Conservation (phyloP, 2,888 invertebrate species). For the Ichneumon xanthorius region DNA sequence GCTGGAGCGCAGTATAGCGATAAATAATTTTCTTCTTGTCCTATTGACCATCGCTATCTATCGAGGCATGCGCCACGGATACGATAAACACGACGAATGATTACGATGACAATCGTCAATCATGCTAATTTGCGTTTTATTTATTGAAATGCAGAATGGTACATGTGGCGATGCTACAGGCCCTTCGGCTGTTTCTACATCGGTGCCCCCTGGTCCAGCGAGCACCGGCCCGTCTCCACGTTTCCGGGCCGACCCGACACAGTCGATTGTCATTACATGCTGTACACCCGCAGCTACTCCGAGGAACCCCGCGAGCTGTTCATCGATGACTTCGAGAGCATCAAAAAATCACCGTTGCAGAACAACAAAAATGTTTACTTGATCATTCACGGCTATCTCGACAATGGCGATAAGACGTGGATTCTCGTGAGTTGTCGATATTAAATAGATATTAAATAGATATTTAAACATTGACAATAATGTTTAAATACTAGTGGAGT, state of each 20-base stretch:
- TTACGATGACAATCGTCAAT: too few relatives aligned
- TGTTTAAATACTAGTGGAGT: too few relatives aligned
- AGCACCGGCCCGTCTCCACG: conserved; percentile 91
- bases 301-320: conserved; percentile 88
- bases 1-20: not conserved
- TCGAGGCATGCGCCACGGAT: too few relatives aligned
- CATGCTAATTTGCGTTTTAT: not conserved
- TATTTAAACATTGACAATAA: not conserved
- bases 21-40: not conserved
- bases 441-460: not conserved
- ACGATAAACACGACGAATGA: too few relatives aligned
- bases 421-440: conserved; percentile 85
- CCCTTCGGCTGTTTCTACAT: conserved; percentile 93
- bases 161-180: conserved; percentile 89
- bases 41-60: not conserved
- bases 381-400: conserved; percentile 95
- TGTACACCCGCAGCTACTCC: conserved; percentile 86
- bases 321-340: conserved; percentile 89
- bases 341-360: conserved; percentile 88
- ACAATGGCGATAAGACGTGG: conserved; percentile 93
- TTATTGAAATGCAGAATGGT: conserved; percentile 78
- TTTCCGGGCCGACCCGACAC: conserved; percentile 91
- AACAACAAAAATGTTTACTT: conserved; percentile 89
- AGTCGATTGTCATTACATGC: conserved; percentile 87
- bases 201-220: conserved; percentile 91